Base-by-base conservation (phyloP, 2,888 invertebrate species). In the Nephrotoma appendiculata region DNA sequence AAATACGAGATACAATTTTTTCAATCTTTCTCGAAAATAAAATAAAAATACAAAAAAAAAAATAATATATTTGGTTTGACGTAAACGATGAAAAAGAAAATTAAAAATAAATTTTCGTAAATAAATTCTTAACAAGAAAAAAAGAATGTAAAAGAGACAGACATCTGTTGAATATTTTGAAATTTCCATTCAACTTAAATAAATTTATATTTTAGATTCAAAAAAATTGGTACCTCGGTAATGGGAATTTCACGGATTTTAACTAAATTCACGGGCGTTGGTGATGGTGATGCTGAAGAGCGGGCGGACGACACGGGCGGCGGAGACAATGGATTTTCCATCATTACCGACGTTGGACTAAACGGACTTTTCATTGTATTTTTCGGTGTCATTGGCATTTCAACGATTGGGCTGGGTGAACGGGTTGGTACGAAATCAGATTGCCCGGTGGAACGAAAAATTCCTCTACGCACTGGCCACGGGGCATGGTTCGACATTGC, bases 381-480 rank as follows among this genome's bases (percentile, higher is more conserved):
- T 57, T 87, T 87, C 31, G 89, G 90, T 15, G 92, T 91, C 15
- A 91, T 88, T 9, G 92, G 92, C 90, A 92, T 91, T 89, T 92
- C 92, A 41, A 92, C 90, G 86, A 92, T 91, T 87, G 92, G 92
- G 88, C 91, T 91, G 42, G 92, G 92, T 86, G 92, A 90, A 86
- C 91, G 90, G 41, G 90, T 90, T 84, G 90, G 90, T 88, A 90
- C 89, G 88, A 91, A 92, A 88, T 92, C 91, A 48, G 92, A 92
- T 88, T 91, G 92, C 4, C 91, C 92, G 88, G 89, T 91, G 88
- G 92, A 92, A 83, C 92, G 93, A 88, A 92, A 92, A 87, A 93
- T 91, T 86, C 94, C 94, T 89, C 94, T 94, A 89, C 93, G 94
- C 89, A 96, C 94, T 88, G 95, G 95, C 96, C 96, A 96, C 91